Evolutionary conservation across 2,797 vertebrate genomes (phyloP), one percentile per base, ranked within the genome.

Genomic region (Loris lydekkerianus): DNA sequence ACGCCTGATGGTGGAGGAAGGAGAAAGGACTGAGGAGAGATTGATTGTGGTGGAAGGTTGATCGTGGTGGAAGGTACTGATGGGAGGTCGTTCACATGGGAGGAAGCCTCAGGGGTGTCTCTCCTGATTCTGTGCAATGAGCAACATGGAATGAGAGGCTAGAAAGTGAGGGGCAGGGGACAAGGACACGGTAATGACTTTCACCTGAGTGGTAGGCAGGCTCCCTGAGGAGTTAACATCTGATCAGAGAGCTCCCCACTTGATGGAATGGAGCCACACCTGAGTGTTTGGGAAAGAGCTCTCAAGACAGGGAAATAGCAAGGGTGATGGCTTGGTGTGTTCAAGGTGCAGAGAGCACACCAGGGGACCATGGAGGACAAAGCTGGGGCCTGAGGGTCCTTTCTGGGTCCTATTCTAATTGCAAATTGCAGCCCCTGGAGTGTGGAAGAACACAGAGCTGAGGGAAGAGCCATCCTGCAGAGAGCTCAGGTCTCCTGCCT

Each of bases 271-370:
- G 27, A 40, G 21, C 27, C 49, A 63, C 13, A 10, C 1, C 31
- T 21, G 43, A 29, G 7, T 76, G 53, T 86, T 37, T 63, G 81
- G 37, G 61, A 14, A 61, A 49, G 69, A 81, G 34, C 31, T 82
- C 29, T 61, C 70, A 29, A 72, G 69, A 60, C 1, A 0, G 15
- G 29, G n/a, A 46, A 2, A 13, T 29, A 49, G 56, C 0, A 1
- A 49, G 56, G 31, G 29, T 43, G 18, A 77, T 13, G 37, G 5
- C 15, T 37, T 80, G 25, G 63, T 69, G 20, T 7, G 17, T 37
- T 82, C 11, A 46, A 85, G 58, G 15, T 75, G 14, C 49, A 78
- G 60, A 93, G 40, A 78, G 61, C 37, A 34, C 69, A n/a, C 27
- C 40, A n/a, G 53, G 60, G 60, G 40, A 20, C 10, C 11, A 53